Evolutionary conservation across 2,888 invertebrate genomes (phyloP).

Genomic region (Lacanobia wlatinum): DNA sequence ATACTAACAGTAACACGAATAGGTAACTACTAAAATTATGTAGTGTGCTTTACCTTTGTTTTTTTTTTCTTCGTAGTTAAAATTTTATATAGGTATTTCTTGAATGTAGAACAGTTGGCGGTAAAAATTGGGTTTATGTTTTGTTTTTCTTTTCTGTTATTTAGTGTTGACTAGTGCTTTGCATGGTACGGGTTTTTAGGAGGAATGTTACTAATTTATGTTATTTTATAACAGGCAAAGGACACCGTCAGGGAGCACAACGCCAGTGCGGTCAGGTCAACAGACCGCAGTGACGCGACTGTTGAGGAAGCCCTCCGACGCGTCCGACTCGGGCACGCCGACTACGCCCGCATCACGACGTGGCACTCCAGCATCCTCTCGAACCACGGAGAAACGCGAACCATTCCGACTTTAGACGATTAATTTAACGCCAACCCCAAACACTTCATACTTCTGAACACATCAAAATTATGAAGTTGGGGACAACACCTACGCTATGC

Average conservation of each 20-base stretch:
- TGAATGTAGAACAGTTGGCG: constrained; percentile 55
- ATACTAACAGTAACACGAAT: constrained; percentile 88
- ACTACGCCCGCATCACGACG: constrained; percentile 84
- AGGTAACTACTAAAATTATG: constrained; percentile 81
- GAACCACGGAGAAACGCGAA: constrained; percentile 91
- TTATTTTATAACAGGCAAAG: constrained; percentile 90
- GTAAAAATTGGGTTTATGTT: constrained; percentile 54
- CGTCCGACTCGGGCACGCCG: constrained; percentile 92
- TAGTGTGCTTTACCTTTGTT: constrained; percentile 61
- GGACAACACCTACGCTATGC: constrained; percentile 69
- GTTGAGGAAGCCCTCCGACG: constrained; percentile 92
- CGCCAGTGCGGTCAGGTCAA: constrained; percentile 92
- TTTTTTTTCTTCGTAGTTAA: constrained; percentile 49
- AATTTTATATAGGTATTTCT: constrained; percentile 65
- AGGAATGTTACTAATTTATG: constrained; percentile 51
- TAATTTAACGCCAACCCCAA: constrained; percentile 50
- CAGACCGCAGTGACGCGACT: constrained; percentile 92
- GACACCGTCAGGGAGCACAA: constrained; percentile 94
- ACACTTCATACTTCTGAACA: constrained; percentile 59
- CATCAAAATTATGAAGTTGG: constrained; percentile 55
- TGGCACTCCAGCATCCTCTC: constrained; percentile 83
- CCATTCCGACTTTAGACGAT: constrained; percentile 93
- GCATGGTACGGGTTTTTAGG: constrained; percentile 55
- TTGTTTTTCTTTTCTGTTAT: constrained; percentile 49
- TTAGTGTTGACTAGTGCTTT: constrained; percentile 64